phyloP scores from a whole-genome alignment of 2,797 vertebrate species.

The Gephyroberyx darwinii region DNA sequence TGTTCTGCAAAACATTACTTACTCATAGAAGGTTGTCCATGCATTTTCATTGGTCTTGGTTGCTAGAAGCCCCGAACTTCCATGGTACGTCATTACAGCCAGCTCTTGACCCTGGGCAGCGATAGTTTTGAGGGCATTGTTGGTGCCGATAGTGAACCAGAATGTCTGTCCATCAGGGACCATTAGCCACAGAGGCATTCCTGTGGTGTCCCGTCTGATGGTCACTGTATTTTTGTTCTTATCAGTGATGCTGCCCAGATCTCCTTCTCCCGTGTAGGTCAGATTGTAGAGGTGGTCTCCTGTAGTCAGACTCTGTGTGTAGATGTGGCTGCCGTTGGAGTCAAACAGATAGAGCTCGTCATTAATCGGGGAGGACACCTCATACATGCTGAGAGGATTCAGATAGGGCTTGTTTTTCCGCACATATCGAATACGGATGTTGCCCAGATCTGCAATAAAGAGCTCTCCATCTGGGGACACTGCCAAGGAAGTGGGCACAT shows the following conservation, averaged over 20 bases:
- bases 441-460: conserved; percentile 94
- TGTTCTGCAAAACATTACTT: conserved; percentile 76
- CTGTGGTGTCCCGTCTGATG: conserved; percentile 90
- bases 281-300: conserved; percentile 97
- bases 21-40: conserved; percentile 99
- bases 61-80: conserved; percentile 93
- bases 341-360: conserved; percentile 98
- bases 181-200: conserved; percentile 95
- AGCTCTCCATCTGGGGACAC: conserved; percentile 95
- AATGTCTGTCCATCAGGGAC: conserved; percentile 94
- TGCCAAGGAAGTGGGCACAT: conserved; percentile 90
- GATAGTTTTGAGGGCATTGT: conserved; percentile 92
- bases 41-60: conserved; percentile 97
- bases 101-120: conserved; percentile 93
- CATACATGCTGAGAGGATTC: conserved; percentile 93
- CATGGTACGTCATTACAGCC: conserved; percentile 96
- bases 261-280: conserved; percentile 91
- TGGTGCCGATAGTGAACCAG: conserved; percentile 98
- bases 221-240: conserved; percentile 93
- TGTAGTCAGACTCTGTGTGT: conserved; percentile 94
- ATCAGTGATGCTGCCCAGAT: conserved; percentile 90
- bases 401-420: conserved; percentile 94
- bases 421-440: conserved; percentile 94
- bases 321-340: conserved; percentile 93
- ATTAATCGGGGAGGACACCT: conserved; percentile 94